Evolutionary conservation across 37 sponge, comb jelly and placozoan genomes (phyloP).

Genomic region (Beroe ovata): DNA sequence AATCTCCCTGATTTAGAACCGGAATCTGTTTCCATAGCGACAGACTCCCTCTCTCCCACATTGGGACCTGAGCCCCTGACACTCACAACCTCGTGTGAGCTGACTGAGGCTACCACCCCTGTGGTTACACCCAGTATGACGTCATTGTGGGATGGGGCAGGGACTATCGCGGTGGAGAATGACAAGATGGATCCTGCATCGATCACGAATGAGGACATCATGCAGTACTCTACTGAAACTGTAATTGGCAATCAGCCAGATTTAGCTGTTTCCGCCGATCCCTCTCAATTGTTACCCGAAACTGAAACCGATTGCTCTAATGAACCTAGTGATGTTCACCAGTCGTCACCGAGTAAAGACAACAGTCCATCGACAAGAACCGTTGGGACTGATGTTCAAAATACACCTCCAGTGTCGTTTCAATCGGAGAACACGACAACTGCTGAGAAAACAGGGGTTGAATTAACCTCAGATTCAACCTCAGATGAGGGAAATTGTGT

Average conservation of each 20-base stretch:
- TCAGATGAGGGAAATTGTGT: no score
- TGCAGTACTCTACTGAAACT: not conserved
- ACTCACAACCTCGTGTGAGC: not conserved
- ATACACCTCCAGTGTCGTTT: not conserved
- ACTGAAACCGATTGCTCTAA: not conserved
- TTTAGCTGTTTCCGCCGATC: not conserved
- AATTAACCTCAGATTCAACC: no score
- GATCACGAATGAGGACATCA: not conserved
- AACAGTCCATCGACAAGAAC: not conserved
- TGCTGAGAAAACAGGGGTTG: no score
- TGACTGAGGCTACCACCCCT: not conserved
- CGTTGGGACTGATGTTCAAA: not conserved
- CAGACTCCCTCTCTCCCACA: not conserved
- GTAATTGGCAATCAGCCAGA: not conserved
- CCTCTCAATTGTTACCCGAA: not conserved
- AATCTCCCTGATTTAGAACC: no score
- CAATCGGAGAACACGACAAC: no score
- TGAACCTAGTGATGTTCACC: not conserved
- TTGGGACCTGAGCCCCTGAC: not conserved
- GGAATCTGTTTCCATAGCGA: not conserved
- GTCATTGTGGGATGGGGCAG: not conserved
- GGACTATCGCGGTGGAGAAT: not conserved
- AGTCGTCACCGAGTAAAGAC: no score
- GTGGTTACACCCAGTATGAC: not conserved
- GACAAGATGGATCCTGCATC: not conserved